Percentiles rank a stretch among this genome's conserved stretches.
Evolutionary conservation across 1,140 invertebrate species (phyloP).

Genomic region (Cydia splendana): DNA sequence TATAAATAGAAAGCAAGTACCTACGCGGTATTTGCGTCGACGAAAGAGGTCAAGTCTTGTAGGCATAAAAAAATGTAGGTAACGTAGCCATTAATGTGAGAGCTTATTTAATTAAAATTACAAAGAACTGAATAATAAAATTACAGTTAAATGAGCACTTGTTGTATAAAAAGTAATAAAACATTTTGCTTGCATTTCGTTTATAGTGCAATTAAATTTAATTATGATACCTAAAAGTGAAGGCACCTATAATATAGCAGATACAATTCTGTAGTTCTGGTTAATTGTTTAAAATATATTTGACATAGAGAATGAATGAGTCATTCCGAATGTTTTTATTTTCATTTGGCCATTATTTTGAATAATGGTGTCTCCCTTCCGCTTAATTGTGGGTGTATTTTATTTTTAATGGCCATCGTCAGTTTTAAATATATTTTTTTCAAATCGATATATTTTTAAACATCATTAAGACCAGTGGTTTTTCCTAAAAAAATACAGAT

Average conservation of each 20-base stretch:
- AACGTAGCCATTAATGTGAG: not conserved
- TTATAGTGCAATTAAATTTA: not conserved
- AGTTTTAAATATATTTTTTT: too few relatives aligned
- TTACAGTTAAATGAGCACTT: conserved; percentile 2
- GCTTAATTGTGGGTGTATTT: too few relatives aligned
- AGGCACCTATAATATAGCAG: not conserved
- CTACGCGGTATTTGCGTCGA: not conserved
- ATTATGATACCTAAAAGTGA: conserved; percentile 2
- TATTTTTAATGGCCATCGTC: too few relatives aligned
- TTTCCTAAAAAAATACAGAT: too few relatives aligned
- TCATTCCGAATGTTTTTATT: not conserved
- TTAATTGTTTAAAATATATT: not conserved
- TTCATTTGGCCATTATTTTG: too few relatives aligned
- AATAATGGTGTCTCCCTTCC: too few relatives aligned
- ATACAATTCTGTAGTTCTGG: not conserved
- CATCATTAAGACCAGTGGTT: too few relatives aligned
- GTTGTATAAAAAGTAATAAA: conserved; percentile 11
- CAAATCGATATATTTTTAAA: too few relatives aligned
- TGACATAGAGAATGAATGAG: not conserved
- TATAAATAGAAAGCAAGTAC: not conserved
- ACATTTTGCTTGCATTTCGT: conserved; percentile 19
- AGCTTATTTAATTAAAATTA: conserved; percentile 15
- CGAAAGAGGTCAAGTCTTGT: not conserved
- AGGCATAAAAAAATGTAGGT: not conserved
- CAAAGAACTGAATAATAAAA: conserved; percentile 12